Percentiles rank a stretch among this genome's conserved stretches.
These are phyloP conservation scores for Mormyrus proboscirostris DNA, from an alignment of 2,797 vertebrate genomes.

Conservation along the genomic window DNA sequence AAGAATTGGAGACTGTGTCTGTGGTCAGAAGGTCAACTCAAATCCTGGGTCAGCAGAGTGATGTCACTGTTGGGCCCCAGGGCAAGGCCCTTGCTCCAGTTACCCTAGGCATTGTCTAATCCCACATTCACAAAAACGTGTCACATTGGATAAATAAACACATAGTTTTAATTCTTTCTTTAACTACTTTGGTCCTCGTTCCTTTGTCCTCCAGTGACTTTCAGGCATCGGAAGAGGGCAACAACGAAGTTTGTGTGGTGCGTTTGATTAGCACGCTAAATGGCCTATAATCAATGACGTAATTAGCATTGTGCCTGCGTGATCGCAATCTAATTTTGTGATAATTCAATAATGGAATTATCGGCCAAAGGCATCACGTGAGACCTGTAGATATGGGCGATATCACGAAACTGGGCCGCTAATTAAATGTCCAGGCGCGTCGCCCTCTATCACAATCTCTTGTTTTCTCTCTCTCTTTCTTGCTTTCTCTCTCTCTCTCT, in stretches of 20 bases:
- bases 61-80: background rate
- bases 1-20: background rate
- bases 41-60: background rate
- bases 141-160: background rate
- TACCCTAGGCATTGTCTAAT: background rate
- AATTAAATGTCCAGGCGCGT: constrained; percentile 32
- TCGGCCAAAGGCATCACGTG: constrained; percentile 46
- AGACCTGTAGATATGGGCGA: constrained; percentile 38
- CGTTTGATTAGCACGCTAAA: constrained; percentile 40
- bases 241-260: background rate
- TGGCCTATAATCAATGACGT: constrained; percentile 47
- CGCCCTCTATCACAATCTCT: constrained; percentile 8
- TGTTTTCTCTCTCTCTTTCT: background rate
- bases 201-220: background rate
- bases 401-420: constrained; percentile 40
- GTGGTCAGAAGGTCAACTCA: background rate
- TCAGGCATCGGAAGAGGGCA: background rate
- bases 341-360: constrained; percentile 53
- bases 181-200: background rate
- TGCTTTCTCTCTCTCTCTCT: background rate
- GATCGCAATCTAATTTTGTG: constrained; percentile 51
- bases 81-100: background rate
- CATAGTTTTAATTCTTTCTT: background rate
- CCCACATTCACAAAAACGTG: background rate
- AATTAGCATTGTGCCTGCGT: constrained; percentile 47